Conservation (phyloP, 2,113 vertebrate genomes). For the Fulmarus glacialis region DNA sequence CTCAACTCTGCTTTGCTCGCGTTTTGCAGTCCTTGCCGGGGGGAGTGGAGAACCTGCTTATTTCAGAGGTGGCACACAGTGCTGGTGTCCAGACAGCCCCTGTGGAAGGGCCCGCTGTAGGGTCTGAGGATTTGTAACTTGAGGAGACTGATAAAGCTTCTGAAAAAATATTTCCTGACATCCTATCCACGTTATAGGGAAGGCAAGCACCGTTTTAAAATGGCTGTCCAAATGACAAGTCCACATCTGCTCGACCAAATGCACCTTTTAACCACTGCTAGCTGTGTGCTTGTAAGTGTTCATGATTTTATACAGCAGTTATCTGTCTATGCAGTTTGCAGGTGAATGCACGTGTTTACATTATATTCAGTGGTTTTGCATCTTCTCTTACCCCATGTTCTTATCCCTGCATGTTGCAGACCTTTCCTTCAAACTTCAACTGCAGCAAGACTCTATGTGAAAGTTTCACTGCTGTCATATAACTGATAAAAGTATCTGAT, state of each 20-base stretch:
- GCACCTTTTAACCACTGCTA: not conserved
- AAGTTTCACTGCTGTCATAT: not conserved
- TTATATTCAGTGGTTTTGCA: not conserved
- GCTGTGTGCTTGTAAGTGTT: not conserved
- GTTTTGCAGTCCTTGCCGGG: not conserved
- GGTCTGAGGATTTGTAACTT: not conserved
- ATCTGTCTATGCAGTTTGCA: not conserved
- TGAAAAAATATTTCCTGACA: not conserved
- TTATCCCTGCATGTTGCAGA: not conserved
- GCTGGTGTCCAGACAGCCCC: not conserved
- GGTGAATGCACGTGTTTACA: not conserved
- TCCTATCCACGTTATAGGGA: not conserved
- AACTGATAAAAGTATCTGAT: not conserved
- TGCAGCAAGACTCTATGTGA: not conserved
- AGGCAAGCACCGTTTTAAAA: not conserved
- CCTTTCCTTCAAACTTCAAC: not conserved
- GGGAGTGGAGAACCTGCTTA: not conserved
- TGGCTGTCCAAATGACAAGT: not conserved
- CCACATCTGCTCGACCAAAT: not conserved
- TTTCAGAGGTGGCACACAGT: not conserved
- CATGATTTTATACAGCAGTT: not conserved
- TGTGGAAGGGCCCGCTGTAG: not conserved
- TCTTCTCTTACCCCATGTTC: not conserved
- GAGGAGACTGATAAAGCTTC: not conserved
- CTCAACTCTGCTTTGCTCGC: accelerated